Base-by-base conservation (phyloP, 2,113 vertebrate species). In the Chloroceryle aenea region DNA sequence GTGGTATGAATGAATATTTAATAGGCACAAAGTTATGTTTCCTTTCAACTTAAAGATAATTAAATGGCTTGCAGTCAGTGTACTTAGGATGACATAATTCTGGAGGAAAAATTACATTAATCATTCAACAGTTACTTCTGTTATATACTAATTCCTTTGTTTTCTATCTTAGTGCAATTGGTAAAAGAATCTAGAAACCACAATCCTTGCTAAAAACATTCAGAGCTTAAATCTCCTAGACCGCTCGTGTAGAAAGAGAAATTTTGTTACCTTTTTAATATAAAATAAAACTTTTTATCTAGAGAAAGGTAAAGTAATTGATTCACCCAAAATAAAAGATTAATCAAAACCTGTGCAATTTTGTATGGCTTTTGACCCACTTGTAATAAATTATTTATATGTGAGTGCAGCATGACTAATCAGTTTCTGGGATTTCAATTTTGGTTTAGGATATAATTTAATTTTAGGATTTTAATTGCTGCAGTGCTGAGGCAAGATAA, bases 31-130 rank as follows among this genome's bases (percentile, higher is more conserved):
- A 90, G 52, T 75, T 90, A 64, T 61, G 32, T 76, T 96, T 92
- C 13, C 38, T 89, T 97, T 87, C 23, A 90, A 63, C 40, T 50
- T 71, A 85, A 66, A 66, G 27, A 23, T 94, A 87, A 95, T 93
- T 85, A 96, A 90, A 82, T 74, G 23, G 45, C 56, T 91, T 84
- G 20, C 25, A 85, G 56, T 62, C 36, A 80, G 25, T 72, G 12
- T 81, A 91, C 68, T 86, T 88, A 90, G 15, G 16, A 86, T 84
- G 87, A 48, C 26, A 64, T 48, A 85, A 87, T 56, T 93, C 56
- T 86, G 66, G 61, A 94, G 72, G 56, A 94, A 87, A 94, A 90
- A 68, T 26, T 56, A 42, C 42, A 90, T 88, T 64, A 96, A 79
- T 79, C 40, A 81, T 88, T 95, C 53, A 88, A 10, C 12, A 85